phyloP scores from a whole-genome alignment of 1,140 invertebrate species.

The Harlomillsia oculata region DNA sequence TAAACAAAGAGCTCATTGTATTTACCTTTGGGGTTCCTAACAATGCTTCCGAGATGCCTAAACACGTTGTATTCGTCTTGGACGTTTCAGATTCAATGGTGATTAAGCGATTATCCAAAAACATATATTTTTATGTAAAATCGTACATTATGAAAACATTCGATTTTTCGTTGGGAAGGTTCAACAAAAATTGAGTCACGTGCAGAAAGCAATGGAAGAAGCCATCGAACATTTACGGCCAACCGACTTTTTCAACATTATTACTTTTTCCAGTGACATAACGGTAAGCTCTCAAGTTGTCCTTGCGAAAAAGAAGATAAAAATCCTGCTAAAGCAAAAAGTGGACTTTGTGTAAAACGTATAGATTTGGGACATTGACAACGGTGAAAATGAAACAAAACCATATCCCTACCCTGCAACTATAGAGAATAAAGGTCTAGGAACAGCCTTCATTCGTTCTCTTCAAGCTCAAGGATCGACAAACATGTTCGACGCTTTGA shows the following conservation, averaged over 20 bases:
- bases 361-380: background rate
- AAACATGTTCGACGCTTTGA: slow-evolving; percentile 53
- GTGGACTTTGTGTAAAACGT: background rate
- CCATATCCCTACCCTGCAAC: background rate
- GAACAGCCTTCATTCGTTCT: background rate
- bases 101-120: background rate
- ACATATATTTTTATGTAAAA: slow-evolving; percentile 52
- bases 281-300: background rate
- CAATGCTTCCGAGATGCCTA: slow-evolving; percentile 49
- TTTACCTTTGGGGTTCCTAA: slow-evolving; percentile 59
- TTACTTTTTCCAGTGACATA: slow-evolving; percentile 45
- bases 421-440: background rate
- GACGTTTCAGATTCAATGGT: slow-evolving; percentile 62
- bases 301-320: background rate
- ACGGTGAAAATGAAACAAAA: background rate
- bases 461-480: slow-evolving; percentile 35
- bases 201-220: slow-evolving; percentile 54
- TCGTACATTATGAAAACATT: slow-evolving; percentile 61
- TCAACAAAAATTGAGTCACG: slow-evolving; percentile 52
- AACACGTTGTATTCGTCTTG: slow-evolving; percentile 60
- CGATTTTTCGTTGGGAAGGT: slow-evolving; percentile 42
- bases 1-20: slow-evolving; percentile 61
- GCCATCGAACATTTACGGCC: slow-evolving; percentile 51
- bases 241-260: slow-evolving; percentile 55
- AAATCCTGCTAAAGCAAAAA: too few species aligned